phyloP scores from a whole-genome alignment of 1,140 invertebrate genomes.

The Drusus annulatus region DNA sequence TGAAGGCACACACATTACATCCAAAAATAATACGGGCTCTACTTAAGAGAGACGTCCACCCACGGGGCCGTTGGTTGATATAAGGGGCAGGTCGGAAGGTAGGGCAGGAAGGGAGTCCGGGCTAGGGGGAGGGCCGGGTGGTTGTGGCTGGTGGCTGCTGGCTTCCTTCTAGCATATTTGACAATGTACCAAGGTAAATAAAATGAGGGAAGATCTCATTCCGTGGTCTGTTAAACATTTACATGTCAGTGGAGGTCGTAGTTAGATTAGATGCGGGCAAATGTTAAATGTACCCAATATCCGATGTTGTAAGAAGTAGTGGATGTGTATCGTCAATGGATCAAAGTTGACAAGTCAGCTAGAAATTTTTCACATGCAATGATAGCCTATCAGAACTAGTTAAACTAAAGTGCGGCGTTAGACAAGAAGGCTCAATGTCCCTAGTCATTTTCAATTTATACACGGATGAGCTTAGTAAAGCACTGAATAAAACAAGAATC shows the following conservation, averaged over 20 bases:
- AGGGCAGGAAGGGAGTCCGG: conserved; percentile 16
- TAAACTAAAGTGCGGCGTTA: too few species aligned
- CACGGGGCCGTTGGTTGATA: not conserved
- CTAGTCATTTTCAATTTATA: too few species aligned
- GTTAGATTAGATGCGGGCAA: conserved; percentile 56
- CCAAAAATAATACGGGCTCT: not conserved
- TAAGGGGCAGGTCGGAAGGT: not conserved
- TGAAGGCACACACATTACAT: conserved; percentile 35
- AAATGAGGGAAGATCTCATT: conserved; percentile 60
- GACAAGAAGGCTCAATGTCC: too few species aligned
- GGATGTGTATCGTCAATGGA: too few species aligned
- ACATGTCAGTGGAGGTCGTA: conserved; percentile 58
- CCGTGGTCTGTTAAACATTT: conserved; percentile 60
- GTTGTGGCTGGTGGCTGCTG: not conserved
- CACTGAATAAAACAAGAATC: too few species aligned
- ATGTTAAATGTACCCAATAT: conserved; percentile 35
- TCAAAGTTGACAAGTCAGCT: too few species aligned
- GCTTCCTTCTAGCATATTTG: conserved; percentile 51
- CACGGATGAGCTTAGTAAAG: too few species aligned
- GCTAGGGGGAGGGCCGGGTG: conserved; percentile 20
- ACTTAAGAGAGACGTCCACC: conserved; percentile 25
- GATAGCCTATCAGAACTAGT: too few species aligned
- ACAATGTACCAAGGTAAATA: conserved; percentile 57
- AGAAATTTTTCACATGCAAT: too few species aligned
- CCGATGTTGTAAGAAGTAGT: too few species aligned